phyloP scores from a whole-genome alignment of 1,140 invertebrate genomes.

The Globodera rostochiensis region DNA sequence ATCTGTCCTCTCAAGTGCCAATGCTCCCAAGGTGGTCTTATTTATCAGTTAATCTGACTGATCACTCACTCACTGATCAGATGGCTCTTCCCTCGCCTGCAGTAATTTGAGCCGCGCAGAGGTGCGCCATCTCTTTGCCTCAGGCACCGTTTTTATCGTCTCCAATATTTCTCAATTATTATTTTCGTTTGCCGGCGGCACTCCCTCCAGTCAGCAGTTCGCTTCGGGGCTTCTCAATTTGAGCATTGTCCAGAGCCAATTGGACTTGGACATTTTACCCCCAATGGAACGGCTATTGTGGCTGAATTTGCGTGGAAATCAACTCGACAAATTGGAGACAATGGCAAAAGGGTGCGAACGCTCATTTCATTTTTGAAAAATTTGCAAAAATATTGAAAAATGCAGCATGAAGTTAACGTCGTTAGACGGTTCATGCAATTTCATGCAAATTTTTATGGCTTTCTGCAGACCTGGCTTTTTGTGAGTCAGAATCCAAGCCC shows the following conservation, averaged over 20 bases:
- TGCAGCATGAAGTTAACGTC: no score
- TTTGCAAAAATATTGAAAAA: no score
- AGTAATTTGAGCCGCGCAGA: constrained; percentile 11
- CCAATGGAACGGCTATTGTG: constrained; percentile 19
- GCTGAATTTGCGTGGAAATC: constrained; percentile 10
- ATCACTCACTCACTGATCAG: constrained; percentile 2
- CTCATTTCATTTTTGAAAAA: no score
- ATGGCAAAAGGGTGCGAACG: neutral
- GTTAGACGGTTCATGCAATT: no score
- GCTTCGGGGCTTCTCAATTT: constrained; percentile 15
- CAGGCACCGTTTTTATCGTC: neutral
- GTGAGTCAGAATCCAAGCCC: no score
- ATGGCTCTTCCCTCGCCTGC: constrained; percentile 16
- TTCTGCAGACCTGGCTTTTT: no score
- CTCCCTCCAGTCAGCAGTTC: constrained; percentile 17
- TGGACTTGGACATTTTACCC: constrained; percentile 23
- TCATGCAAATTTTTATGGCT: no score
- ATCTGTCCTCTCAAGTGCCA: constrained; percentile 8
- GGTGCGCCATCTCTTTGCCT: constrained; percentile 18
- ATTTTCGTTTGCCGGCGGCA: constrained; percentile 4
- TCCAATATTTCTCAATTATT: neutral
- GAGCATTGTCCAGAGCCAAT: constrained; percentile 20
- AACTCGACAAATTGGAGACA: constrained; percentile 6
- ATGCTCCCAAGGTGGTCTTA: neutral
- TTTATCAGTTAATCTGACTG: neutral